Percentiles rank a stretch among this genome's conserved stretches.
These are phyloP conservation scores for Nannobrachium achirus DNA, from an alignment of 2,113 vertebrate genomes.

Conservation along the genomic window DNA sequence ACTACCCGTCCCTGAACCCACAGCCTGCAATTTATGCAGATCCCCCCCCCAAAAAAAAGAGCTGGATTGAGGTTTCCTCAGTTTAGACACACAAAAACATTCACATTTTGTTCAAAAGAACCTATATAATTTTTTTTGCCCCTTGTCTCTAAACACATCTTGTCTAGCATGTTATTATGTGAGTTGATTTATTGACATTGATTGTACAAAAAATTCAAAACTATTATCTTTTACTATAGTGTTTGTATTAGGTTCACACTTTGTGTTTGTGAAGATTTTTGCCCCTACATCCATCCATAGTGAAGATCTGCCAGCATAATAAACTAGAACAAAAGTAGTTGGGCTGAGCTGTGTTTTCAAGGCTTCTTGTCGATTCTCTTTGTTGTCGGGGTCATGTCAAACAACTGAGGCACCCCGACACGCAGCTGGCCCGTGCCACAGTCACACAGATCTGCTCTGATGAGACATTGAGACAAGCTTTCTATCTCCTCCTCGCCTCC, in stretches of 20 bases:
- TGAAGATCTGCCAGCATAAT: slow-evolving; percentile 7
- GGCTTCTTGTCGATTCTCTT: slow-evolving; percentile 29
- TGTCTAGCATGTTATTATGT: too few relatives aligned
- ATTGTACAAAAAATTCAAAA: slow-evolving; percentile 10
- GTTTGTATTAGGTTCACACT: background rate
- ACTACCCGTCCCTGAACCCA: too few relatives aligned
- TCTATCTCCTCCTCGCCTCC: slow-evolving; percentile 18
- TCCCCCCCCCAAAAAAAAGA: slow-evolving; percentile 61
- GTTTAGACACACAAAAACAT: slow-evolving; percentile 69
- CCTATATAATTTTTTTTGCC: slow-evolving; percentile 59
- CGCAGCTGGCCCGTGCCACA: slow-evolving; percentile 57
- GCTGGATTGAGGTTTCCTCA: slow-evolving; percentile 79
- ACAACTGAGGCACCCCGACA: slow-evolving; percentile 41
- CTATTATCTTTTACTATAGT: background rate
- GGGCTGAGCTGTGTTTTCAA: slow-evolving; percentile 26
- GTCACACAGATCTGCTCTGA: slow-evolving; percentile 26
- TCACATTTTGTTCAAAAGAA: slow-evolving; percentile 65
- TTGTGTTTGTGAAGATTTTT: background rate
- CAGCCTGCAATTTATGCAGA: slow-evolving; percentile 83
- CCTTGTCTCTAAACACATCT: slow-evolving; percentile 23
- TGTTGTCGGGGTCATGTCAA: slow-evolving; percentile 62
- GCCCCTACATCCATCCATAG: background rate
- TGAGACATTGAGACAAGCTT: slow-evolving; percentile 52
- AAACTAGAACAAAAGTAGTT: slow-evolving; percentile 7
- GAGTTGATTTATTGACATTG: too few relatives aligned